Percentiles rank a stretch among this genome's conserved stretches.
Conservation (phyloP, 2,888 invertebrate species). For the Drosophila vallismaia region DNA sequence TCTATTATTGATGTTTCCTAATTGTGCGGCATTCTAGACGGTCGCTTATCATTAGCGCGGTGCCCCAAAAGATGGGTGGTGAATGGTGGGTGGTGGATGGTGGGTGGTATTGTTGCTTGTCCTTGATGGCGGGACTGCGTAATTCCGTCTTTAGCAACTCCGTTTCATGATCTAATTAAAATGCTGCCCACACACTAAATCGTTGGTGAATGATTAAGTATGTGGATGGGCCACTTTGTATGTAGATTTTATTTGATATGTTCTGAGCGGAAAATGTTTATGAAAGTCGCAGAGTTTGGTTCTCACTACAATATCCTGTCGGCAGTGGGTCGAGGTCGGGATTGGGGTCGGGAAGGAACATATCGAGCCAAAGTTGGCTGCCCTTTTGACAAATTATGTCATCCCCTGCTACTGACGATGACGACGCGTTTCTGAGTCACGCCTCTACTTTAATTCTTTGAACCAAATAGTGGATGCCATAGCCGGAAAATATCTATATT, state of each 20-base stretch:
- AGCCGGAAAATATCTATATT: not conserved
- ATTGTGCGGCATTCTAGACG: conserved; percentile 35
- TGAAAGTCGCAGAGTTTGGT: conserved; percentile 19
- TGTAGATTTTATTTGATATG: conserved; percentile 61
- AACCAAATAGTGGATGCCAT: not conserved
- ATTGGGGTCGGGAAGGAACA: not conserved
- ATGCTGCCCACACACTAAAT: conserved; percentile 34
- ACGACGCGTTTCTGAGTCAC: conserved; percentile 44
- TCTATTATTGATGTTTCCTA: conserved; percentile 39
- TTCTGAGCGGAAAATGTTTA: conserved; percentile 41
- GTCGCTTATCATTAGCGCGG: conserved; percentile 32
- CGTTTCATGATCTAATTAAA: conserved; percentile 43
- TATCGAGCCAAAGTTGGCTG: conserved; percentile 27
- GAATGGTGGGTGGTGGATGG: not conserved
- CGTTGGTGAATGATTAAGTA: not conserved
- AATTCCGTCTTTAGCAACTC: conserved; percentile 9
- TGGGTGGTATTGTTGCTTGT: not conserved
- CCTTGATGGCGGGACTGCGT: conserved; percentile 15
- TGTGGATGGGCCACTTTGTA: conserved; percentile 39
- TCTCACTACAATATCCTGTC: conserved; percentile 27
- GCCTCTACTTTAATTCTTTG: conserved; percentile 13
- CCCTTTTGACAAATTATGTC: conserved; percentile 56
- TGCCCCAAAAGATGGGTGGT: not conserved
- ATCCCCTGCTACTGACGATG: conserved; percentile 53
- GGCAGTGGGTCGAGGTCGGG: not conserved